Base-by-base conservation (phyloP, 2,888 invertebrate genomes). In the Cecidostiba fungosa region DNA sequence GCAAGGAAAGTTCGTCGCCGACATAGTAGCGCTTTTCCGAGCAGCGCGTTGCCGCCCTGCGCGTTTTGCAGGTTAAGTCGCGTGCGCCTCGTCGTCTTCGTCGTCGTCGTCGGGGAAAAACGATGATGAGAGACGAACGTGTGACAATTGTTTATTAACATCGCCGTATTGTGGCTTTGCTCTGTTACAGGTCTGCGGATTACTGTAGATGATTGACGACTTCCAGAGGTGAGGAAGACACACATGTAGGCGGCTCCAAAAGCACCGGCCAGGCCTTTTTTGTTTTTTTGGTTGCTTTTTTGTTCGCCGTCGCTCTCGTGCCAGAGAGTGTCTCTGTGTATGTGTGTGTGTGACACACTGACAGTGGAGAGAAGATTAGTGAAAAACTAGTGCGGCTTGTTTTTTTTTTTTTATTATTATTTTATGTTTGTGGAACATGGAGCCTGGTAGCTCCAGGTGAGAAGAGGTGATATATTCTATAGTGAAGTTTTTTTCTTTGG, bases 241-340 rank as follows among this genome's bases (percentile, higher is more conserved):
- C 54, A 59, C 54, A 59, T 59, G 54, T 59, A 59, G 54, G 54
- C n/a, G 54, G 54, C 54, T 59, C 54, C n/a, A 59, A 59, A 5
- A 6, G 54, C n/a, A 59, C 54, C 54, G 54, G 54, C 54, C 54
- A 59, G 54, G 54, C 54, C 54, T n/a, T 59, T 59, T 59, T 59
- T 59, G 54, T 16, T 78, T 43, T 43, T 47, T 47, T 78, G 4
- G 26, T 62, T 77, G 29, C 54, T 59, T n/a, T 54, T 59, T 59
- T 59, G 54, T 59, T 59, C 54, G n/a, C 19, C 54, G 54, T 8
- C 6, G 23, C n/a, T 59, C 54, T 59, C 54, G n/a, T 59, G n/a
- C n/a, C 54, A 59, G 43, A 43, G 43, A 43, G 43, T 43, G 10
- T 43, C 2, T 32, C 3, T 32, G 43, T 43, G 54, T 59, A 23